Conservation (phyloP, 23 tunicate genomes). For the Styela clava region DNA sequence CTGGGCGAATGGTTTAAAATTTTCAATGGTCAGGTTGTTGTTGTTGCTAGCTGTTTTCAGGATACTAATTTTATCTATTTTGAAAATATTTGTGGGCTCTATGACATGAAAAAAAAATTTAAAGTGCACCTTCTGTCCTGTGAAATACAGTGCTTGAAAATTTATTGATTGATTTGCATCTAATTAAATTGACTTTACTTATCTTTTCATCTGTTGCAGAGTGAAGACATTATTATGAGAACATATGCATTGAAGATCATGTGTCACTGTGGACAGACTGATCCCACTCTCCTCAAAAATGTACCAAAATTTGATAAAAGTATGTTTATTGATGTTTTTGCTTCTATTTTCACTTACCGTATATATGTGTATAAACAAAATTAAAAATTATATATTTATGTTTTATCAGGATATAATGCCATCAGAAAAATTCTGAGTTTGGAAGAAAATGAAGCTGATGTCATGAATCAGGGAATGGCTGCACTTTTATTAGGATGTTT, state of each 20-base stretch:
- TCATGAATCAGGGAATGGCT: constrained; percentile 70
- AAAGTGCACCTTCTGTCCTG: no score
- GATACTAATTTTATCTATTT: no score
- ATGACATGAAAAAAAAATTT: no score
- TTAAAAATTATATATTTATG: no score
- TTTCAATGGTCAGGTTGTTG: no score
- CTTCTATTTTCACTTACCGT: neutral
- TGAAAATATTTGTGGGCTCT: no score
- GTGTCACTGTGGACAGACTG: constrained; percentile 49
- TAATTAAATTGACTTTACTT: no score
- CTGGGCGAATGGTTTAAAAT: no score
- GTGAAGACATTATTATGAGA: constrained; percentile 32
- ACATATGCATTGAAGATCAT: constrained; percentile 52
- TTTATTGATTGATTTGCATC: no score
- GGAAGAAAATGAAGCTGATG: constrained; percentile 15
- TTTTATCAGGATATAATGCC: constrained; percentile 26
- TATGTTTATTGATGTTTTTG: constrained; percentile 1
- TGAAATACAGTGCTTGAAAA: no score
- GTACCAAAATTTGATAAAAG: constrained; percentile 57
- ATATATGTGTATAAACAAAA: neutral
- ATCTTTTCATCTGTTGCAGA: no score
- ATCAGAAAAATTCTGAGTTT: constrained; percentile 18
- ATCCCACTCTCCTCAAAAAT: constrained; percentile 20
- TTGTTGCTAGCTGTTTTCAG: no score
- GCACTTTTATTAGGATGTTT: constrained; percentile 59